Evolutionary conservation across 2,113 vertebrate genomes (phyloP), one percentile per base, ranked within the genome.

Genomic region (Lophius piscatorius): DNA sequence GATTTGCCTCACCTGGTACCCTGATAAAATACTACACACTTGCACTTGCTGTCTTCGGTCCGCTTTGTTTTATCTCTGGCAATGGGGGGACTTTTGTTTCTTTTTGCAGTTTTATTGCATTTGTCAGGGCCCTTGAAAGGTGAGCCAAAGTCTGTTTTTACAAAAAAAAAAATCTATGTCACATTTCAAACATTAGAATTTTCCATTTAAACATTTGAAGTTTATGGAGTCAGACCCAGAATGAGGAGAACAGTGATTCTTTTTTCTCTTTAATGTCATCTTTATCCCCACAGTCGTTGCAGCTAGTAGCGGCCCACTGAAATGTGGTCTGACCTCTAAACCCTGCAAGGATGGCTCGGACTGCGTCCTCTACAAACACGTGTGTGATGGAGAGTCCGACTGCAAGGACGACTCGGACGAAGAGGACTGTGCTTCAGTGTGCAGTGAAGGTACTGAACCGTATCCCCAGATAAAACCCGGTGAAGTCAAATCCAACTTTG

Each of bases 401-500:
- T 96, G 95, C 50, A 65, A 4, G 1, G 95, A 96, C 44, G 91
- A 91, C 18, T 96, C 94, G 0, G 94, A 97, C 70, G 94, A 98
- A 69, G 86, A 88, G n/a, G 91, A 90, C 4, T 78, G 89, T 63
- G 67, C 61, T 16, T 51, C 86, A 40, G 87, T 67, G 8, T 91
- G 87, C 39, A 70, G 14, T n/a, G 58, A 85, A 89, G 94, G 94
- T 97, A 93, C 56, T 86, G 85, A 9, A n/a, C 1, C 28, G 1
- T 12, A 7, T 23, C 8, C 9, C n/a, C 23, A 22, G 12, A 29
- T 12, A 20, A 36, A 28, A 1, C 14, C 13, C 14, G 10, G 12
- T n/a, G 6, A 35, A 5, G 17, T 24, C 4, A 18, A 38, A 26
- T 13, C 3, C 5, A 2, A 35, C 12, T 35, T 13, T 7, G 5